Evolutionary conservation across 2,113 vertebrate species (phyloP), one percentile per base, ranked within the genome.

Genomic region (Gopherus evgoodei): DNA sequence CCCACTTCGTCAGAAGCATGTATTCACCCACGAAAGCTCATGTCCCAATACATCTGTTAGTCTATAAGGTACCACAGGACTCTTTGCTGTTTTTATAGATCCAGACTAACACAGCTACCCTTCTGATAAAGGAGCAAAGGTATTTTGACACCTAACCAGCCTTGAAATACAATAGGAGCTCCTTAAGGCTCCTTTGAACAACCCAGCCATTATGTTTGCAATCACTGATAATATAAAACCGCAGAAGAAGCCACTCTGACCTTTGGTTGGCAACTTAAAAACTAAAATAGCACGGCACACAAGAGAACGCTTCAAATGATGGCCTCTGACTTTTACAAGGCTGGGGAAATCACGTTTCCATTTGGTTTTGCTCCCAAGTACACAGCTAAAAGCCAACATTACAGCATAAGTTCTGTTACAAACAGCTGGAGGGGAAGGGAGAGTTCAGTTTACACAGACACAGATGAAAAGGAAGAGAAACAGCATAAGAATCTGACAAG

Each of bases 381-480:
- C 3, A 7, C 8, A 7, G 52, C 81, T 75, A 59, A 57, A 35
- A 75, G 27, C 69, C 27, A 56, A 13, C 47, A 29, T 56, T 54
- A 24, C 21, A 12, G 10, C 1, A 16, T 7, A 12, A 38, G 11
- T 9, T 44, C 59, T 2, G 0, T 5, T 35, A 11, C 1, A 1
- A 49, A 19, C 1, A 3, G 17, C 38, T 2, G 14, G 31, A 11
- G 5, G 29, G 25, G 56, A 38, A 72, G 44, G 24, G 49, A 57
- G 56, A 21, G 1, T 62, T 9, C 29, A 9, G 11, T 14, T 56
- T 42, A 38, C 38, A 9, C 65, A 11, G 21, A 14, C 6, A 79
- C 35, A 3, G 2, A 3, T 50, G 19, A 12, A 27, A 53, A 17
- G 84, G 35, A n/a, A 49, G 16, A 8, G 4, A 27, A 78, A 56